Evolutionary conservation across 2,113 vertebrate species (phyloP).

Genomic region (Saguinus imperator): DNA sequence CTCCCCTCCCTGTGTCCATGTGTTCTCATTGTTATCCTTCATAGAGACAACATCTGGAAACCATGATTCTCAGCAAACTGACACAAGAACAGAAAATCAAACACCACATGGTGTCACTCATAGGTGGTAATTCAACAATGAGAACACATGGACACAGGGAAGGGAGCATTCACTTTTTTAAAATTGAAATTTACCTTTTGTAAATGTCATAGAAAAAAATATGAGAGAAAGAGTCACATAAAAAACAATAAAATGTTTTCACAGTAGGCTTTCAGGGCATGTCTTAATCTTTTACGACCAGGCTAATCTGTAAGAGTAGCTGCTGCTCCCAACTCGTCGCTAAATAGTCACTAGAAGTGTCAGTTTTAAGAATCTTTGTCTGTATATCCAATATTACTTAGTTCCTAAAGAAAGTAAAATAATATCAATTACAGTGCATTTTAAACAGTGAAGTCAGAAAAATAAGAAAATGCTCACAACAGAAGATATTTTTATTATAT

Average conservation of each 20-base stretch:
- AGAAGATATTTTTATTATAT: neutral
- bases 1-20: no score
- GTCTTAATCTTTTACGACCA: neutral
- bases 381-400: neutral
- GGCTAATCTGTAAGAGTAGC: neutral
- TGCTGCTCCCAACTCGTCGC: neutral
- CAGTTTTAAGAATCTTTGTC: neutral
- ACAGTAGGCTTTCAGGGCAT: neutral
- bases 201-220: neutral
- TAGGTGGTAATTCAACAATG: no score
- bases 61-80: no score
- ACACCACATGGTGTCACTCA: no score
- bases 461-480: neutral
- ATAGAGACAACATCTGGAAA: no score
- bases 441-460: neutral
- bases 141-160: no score
- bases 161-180: neutral
- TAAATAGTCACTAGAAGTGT: neutral
- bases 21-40: no score
- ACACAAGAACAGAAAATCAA: no score
- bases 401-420: neutral
- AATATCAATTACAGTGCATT: neutral
- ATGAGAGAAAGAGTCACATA: neutral
- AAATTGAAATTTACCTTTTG: neutral
- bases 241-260: neutral